Evolutionary conservation across 2,113 vertebrate genomes (phyloP).

Genomic region (Ammodramus savannarum): DNA sequence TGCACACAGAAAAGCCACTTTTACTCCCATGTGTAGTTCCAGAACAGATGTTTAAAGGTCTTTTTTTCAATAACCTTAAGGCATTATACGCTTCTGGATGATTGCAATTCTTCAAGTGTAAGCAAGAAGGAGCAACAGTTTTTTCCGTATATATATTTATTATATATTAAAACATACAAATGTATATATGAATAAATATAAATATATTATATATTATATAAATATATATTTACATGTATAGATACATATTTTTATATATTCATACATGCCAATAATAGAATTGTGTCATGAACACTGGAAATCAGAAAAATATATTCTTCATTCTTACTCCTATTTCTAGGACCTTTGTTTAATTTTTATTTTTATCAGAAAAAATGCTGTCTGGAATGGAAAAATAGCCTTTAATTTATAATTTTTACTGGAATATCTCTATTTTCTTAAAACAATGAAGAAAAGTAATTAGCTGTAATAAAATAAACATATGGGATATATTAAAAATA

Average conservation of each 20-base stretch:
- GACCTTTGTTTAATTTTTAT: background rate
- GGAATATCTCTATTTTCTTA: background rate
- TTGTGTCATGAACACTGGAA: background rate
- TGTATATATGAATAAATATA: background rate
- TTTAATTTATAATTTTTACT: background rate
- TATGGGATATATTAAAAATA: slow-evolving; percentile 7
- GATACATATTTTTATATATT: background rate
- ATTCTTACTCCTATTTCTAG: background rate
- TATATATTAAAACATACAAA: background rate
- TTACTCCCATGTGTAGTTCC: background rate
- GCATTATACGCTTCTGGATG: background rate
- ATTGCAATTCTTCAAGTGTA: background rate
- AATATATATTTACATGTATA: background rate
- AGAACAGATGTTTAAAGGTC: background rate
- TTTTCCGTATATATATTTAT: background rate
- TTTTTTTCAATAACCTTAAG: background rate
- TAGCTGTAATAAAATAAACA: background rate
- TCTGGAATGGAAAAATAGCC: background rate
- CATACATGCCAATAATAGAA: background rate
- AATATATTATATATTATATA: background rate
- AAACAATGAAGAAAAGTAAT: slow-evolving; percentile 27
- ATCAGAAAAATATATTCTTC: background rate
- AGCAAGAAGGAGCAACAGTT: background rate
- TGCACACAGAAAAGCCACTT: background rate
- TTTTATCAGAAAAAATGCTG: background rate